Conservation (phyloP, 2,888 invertebrate species). For the Leptopilina drosophilae region DNA sequence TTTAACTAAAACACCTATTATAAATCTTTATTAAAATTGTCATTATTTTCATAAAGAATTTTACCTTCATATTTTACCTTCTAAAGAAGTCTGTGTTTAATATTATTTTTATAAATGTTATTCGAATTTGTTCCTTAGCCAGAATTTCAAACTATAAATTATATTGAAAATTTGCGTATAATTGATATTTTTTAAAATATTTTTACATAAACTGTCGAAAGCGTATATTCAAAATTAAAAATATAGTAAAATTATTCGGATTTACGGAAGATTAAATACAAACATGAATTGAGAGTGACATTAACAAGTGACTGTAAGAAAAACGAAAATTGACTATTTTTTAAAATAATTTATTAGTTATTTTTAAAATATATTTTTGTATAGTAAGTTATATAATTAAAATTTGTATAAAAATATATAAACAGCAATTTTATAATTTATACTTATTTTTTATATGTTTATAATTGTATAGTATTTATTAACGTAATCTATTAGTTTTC, state of each 20-base stretch:
- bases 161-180: slow-evolving; percentile 3
- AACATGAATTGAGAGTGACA: slow-evolving; percentile 22
- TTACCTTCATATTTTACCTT: slow-evolving; percentile 41
- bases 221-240: background rate
- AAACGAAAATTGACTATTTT: background rate
- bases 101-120: background rate
- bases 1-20: background rate
- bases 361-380: background rate
- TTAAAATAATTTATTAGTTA: too few relatives aligned
- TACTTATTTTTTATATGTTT: too few relatives aligned
- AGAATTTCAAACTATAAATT: slow-evolving; percentile 13
- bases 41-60: slow-evolving; percentile 6
- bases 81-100: slow-evolving; percentile 27
- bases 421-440: too few relatives aligned
- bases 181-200: background rate
- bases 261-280: slow-evolving; percentile 27
- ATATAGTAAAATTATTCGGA: slow-evolving; percentile 18
- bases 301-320: slow-evolving; percentile 19
- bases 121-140: background rate
- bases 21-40: background rate
- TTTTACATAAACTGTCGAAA: slow-evolving; percentile 1
- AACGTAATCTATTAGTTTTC: too few relatives aligned
- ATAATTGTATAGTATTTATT: too few relatives aligned
- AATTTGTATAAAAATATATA: too few relatives aligned
- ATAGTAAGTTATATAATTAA: too few relatives aligned